A percentile compares a stretch with the other conserved stretches of the same genome.
phyloP scores from a whole-genome alignment of 2,888 invertebrate species.

The Hedya salicella region DNA sequence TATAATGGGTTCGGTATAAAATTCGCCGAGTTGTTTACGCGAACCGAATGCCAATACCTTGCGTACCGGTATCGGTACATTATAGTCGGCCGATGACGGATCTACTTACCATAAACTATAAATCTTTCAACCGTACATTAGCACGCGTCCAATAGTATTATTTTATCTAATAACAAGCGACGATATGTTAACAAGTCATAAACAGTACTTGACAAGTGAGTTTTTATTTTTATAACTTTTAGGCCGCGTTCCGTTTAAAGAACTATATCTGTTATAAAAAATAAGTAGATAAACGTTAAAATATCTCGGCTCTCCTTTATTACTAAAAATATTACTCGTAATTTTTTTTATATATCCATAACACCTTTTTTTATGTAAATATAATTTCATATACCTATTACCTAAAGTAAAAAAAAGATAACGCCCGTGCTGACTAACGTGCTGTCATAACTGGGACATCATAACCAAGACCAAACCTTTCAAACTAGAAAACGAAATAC shows the following conservation, averaged over 20 bases:
- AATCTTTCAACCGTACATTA: conserved; percentile 46
- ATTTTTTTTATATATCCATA: too few relatives aligned
- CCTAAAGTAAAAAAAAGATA: too few relatives aligned
- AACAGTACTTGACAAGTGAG: conserved; percentile 46
- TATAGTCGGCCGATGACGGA: conserved; percentile 47
- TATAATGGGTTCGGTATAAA: conserved; percentile 32
- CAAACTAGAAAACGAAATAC: too few relatives aligned
- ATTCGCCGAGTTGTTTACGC: conserved; percentile 30
- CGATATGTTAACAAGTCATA: conserved; percentile 51
- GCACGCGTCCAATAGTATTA: conserved; percentile 47
- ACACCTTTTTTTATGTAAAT: too few relatives aligned
- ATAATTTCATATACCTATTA: too few relatives aligned
- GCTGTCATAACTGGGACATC: too few relatives aligned
- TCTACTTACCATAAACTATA: conserved; percentile 50
- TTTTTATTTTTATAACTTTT: conserved; percentile 45
- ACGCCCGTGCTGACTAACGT: too few relatives aligned
- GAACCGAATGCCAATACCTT: conserved; percentile 41
- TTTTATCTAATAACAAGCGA: conserved; percentile 49
- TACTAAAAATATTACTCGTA: too few relatives aligned
- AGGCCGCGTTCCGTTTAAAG: neutral
- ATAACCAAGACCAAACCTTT: too few relatives aligned
- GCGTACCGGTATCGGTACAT: conserved; percentile 31
- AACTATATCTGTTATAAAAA: too few relatives aligned
- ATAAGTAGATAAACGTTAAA: too few relatives aligned
- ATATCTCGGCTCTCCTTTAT: too few relatives aligned